phyloP scores from a whole-genome alignment of 1,140 invertebrate genomes.

The Chrysopa pallens region DNA sequence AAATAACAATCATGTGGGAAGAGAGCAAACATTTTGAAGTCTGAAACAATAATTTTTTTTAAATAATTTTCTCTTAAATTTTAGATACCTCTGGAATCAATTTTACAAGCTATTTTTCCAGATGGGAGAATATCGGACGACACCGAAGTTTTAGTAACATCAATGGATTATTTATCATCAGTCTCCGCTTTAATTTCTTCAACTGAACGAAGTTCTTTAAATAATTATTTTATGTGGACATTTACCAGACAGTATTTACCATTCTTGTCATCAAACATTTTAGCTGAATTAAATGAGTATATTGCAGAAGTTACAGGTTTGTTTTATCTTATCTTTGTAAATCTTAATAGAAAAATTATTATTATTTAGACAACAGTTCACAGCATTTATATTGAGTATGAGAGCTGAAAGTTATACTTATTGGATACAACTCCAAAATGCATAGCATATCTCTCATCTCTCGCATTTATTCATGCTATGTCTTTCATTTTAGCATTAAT shows the following conservation, averaged over 20 bases:
- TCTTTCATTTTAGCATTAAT: too few species aligned
- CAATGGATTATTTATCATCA: constrained; percentile 29
- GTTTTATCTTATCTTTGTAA: constrained; percentile 1
- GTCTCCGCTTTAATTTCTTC: constrained; percentile 33
- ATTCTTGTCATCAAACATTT: constrained; percentile 33
- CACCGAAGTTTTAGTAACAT: constrained; percentile 32
- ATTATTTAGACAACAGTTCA: neutral
- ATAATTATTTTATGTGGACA: constrained; percentile 43
- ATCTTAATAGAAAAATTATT: constrained; percentile 1
- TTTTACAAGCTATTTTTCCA: constrained; percentile 34
- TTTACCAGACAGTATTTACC: constrained; percentile 32
- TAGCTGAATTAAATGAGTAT: constrained; percentile 29
- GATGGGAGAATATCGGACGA: constrained; percentile 26
- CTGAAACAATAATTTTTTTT: too few species aligned
- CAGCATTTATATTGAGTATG: neutral
- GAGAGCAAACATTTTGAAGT: too few species aligned
- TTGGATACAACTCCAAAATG: too few species aligned
- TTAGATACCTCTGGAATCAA: constrained; percentile 33
- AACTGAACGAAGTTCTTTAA: constrained; percentile 33
- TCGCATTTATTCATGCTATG: too few species aligned
- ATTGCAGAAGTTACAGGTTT: constrained; percentile 28
- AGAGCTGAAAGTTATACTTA: too few species aligned
- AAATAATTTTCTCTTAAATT: constrained; percentile 8
- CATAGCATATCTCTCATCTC: too few species aligned
- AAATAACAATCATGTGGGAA: too few species aligned